Base-by-base conservation (phyloP, 2,113 vertebrate species). In the Oncorhynchus mykiss region DNA sequence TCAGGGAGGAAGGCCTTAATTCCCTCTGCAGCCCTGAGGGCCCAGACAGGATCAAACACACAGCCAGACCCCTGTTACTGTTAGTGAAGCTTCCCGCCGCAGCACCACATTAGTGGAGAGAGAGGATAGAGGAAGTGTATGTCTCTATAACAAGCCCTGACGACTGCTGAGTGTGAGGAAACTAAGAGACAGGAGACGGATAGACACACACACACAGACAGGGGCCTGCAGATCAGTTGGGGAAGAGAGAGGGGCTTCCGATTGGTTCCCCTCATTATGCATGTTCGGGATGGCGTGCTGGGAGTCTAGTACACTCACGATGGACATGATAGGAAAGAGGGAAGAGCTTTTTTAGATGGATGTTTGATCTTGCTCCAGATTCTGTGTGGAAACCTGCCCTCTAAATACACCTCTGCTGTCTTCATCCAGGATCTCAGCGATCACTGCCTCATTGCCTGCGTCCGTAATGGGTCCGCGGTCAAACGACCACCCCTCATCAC, bases 71-170 rank as follows among this genome's bases (percentile, higher is more conserved):
- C 59, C 78, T 71, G 79, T 70, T 82, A 67, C 51, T 72, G 79
- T 62, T 16, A 22, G 59, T 18, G 18, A 31, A 77, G 69, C 80
- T 81, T 82, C 90, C 85, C 81, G 85, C 85, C 73, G 82, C 86
- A 18, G 3, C 78, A 83, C 85, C 73, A 82, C 86, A 86, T 85
- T 29, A 86, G 76, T 73, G 82, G 82, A 72, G 85, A 80, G 86
- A 39, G 39, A 45, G 39, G 9, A 9, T 45, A 45, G 85, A 90
- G 90, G 89, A 90, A 90, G 85, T 83, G 84, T 78, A 73, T 20
- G 60, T 81, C 76, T 85, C 75, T 82, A 80, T 85, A 81, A 86
- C 69, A 74, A 85, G 77, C 85, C 84, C 84, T 73, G 74, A 51
- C 73, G 74, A 67, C 73, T 73, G n/a, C 71, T 78, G 65, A 73